Conservation (phyloP, 2,797 vertebrate species). For the Smutsia temminckii region DNA sequence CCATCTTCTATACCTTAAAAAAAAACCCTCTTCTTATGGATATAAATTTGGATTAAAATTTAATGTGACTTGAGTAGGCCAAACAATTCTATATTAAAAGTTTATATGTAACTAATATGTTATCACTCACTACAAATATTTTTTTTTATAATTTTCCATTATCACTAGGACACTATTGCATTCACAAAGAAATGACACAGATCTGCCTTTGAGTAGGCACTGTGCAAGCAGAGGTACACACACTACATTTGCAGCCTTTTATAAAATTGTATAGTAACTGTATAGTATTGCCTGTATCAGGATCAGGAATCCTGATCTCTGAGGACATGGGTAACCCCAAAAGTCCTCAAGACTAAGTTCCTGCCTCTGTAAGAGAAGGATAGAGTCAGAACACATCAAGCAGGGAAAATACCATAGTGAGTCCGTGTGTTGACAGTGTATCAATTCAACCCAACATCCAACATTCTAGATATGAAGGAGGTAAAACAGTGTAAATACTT, state of each 20-base stretch:
- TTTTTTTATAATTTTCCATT: background rate
- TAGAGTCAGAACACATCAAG: background rate
- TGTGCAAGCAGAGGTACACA: no score
- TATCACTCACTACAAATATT: background rate
- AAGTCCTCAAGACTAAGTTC: background rate
- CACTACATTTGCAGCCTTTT: background rate
- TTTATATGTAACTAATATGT: background rate
- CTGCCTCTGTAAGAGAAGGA: background rate
- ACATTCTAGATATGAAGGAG: background rate
- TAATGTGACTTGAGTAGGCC: background rate
- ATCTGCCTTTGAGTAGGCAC: background rate
- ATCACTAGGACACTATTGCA: background rate
- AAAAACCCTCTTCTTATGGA: background rate
- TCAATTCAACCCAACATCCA: background rate
- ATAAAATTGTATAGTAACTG: background rate
- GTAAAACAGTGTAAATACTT: background rate
- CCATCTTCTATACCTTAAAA: background rate
- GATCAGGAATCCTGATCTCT: background rate
- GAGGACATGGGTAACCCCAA: background rate
- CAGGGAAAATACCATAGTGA: background rate
- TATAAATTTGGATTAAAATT: background rate
- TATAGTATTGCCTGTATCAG: background rate
- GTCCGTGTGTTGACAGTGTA: background rate
- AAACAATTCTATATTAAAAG: background rate
- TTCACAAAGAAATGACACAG: background rate